A percentile compares a stretch with the other conserved stretches of the same genome.
Evolutionary conservation across 2,113 vertebrate genomes (phyloP).

Genomic region (Pampusana beccarii): DNA sequence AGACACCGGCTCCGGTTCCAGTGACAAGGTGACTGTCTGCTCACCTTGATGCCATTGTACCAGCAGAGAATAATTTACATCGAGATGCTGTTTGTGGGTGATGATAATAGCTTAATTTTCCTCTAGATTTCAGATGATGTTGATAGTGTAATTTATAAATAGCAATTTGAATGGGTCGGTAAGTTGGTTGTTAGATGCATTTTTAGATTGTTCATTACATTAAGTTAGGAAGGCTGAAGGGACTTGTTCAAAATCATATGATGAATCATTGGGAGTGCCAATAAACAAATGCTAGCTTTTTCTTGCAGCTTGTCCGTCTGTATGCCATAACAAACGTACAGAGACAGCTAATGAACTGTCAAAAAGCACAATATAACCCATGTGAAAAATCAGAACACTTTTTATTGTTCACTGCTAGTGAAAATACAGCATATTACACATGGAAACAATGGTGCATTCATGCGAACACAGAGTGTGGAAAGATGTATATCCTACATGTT

Average conservation of each 20-base stretch:
- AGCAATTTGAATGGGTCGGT: not conserved
- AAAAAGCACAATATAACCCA: not conserved
- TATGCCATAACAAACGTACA: not conserved
- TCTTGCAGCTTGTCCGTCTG: fast-evolving
- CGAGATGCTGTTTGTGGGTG: fast-evolving
- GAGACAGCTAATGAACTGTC: not conserved
- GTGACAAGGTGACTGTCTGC: slow-evolving; percentile 27
- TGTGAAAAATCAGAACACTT: slow-evolving; percentile 39
- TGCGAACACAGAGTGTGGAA: not conserved
- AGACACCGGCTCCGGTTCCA: not conserved
- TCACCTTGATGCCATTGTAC: not conserved
- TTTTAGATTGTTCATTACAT: slow-evolving; percentile 19
- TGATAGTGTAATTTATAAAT: not conserved
- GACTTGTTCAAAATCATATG: not conserved
- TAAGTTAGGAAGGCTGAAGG: not conserved
- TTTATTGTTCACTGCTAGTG: slow-evolving; percentile 69
- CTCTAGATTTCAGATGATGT: not conserved
- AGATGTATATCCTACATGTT: not conserved
- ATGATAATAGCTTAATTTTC: not conserved
- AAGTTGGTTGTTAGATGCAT: not conserved
- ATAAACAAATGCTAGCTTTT: not conserved
- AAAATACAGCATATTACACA: slow-evolving; percentile 34
- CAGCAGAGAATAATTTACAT: not conserved
- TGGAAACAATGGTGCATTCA: not conserved
- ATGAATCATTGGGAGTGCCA: not conserved